Evolutionary conservation across 2,797 vertebrate genomes (phyloP).

Genomic region (Sarcophilus harrisii): DNA sequence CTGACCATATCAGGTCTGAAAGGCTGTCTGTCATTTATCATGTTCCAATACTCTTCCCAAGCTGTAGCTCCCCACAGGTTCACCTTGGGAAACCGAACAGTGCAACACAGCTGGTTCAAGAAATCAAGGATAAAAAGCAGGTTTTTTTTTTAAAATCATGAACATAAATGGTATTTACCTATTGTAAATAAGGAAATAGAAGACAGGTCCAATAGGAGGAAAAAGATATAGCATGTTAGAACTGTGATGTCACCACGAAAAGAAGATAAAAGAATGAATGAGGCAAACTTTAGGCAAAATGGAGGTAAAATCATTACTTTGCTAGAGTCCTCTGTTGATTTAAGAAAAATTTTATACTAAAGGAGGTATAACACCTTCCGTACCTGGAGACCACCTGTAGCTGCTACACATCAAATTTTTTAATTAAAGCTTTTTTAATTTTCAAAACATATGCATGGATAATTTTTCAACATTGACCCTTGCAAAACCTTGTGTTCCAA

Average conservation of each 20-base stretch:
- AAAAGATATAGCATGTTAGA: not conserved
- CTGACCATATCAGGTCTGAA: not conserved
- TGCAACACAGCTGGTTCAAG: not conserved
- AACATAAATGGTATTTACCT: not conserved
- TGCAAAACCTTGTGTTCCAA: no score
- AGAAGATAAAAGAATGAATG: not conserved
- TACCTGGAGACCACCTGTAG: not conserved
- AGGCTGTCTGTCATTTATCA: not conserved
- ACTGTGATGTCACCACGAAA: not conserved
- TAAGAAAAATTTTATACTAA: not conserved
- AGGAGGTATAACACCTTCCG: not conserved
- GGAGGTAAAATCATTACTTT: not conserved
- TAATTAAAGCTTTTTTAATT: not conserved
- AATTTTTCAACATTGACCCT: no score
- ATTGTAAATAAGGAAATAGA: not conserved
- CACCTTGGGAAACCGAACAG: not conserved
- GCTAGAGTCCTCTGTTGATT: not conserved
- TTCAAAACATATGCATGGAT: not conserved
- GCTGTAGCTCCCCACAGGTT: not conserved
- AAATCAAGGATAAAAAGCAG: not conserved
- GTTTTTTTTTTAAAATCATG: not conserved
- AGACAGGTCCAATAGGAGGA: not conserved
- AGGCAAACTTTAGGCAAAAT: not conserved
- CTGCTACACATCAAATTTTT: not conserved
- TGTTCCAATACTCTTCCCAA: not conserved